Evolutionary conservation across 2,113 vertebrate species (phyloP), one percentile per base, ranked within the genome.

Genomic region (Thamnophis sirtalis): DNA sequence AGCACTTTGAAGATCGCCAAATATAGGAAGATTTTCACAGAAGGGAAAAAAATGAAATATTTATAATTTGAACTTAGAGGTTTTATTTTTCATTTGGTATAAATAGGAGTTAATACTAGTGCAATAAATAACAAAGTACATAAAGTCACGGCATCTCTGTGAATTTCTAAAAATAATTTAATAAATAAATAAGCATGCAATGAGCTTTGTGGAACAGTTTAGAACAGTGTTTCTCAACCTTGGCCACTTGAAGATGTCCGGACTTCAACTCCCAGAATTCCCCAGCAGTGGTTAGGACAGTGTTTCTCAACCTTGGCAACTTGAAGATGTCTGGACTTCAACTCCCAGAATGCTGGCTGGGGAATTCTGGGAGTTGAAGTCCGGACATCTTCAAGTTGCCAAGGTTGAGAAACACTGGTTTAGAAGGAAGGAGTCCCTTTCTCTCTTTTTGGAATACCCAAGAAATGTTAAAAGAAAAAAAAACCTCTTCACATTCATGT

Each of bases 71-170:
- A 84, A 38, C 33, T 80, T 22, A 24, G 19, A 54, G 24, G 48
- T 26, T 17, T 19, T 84, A n/a, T 68, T 85, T 90, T 90, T 15
- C 13, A 17, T 26, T 84, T 90, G 80, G 28, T 15, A 28, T 55
- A 90, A 90, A 10, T 5, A n/a, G 33, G 24, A 90, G 24, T 53
- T 84, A 49, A 49, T 13, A 85, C 28, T 49, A 49, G 53, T 94
- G 89, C 93, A 96, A 94, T 95, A 96, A 96, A 96, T 55, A 96
- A 50, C 0, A 0, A 1, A 90, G 5, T 95, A 73, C 28, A 33
- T 89, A 19, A 1, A 91, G 51, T 85, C 87, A 24, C 54, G 86
- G 84, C 26, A 68, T 38, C 0, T 87, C 0, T 0, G 3, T 24
- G 13, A 90, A 73, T 73, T 7, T 33, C 24, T 49, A 0, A 6